Base-by-base conservation (phyloP, 2,113 vertebrate species). In the Telmatochromis sp. region DNA sequence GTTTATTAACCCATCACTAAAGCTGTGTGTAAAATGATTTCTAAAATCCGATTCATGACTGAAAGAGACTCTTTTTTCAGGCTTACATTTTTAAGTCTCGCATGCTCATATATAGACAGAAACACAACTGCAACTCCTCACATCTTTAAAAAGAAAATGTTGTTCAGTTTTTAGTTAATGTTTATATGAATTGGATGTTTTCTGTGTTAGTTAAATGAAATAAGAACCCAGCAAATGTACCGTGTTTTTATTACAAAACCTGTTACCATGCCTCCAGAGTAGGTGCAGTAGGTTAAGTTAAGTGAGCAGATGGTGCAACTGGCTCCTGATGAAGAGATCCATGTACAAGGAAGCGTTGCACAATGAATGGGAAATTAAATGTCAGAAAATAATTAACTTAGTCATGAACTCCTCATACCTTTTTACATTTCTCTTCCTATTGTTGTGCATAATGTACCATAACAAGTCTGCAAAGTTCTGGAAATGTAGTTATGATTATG, bases 401-500 rank as follows among this genome's bases (percentile, higher is more conserved):
- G 14, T 83, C 13, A 75, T 42, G 2, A 87, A 84, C 21, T 63
- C 9, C n/a, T 55, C 13, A 17, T 15, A 81, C 26, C 3, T 82
- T 82, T 68, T 45, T 5, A 63, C 68, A 88, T 78, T 73, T 60
- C 17, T 10, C 5, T 26, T 19, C 40, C n/a, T 51, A 7, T 47
- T 80, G 37, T 21, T 19, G 28, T 54, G 26, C 9, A 84, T 84
- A 80, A 53, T 31, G 28, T 35, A 9, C 51, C 28, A 54, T 10
- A 84, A 42, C n/a, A 84, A 55, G 82, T 85, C 78, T 80, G 54
- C 23, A 84, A 83, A 80, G 54, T 47, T 75, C 23, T 78, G n/a
- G 35, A 92, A 89, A 88, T 68, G 17, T 51, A 83, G 17, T 83
- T 79, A 45, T 90, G 54, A 81, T 83, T 73, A 82, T 63, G n/a